Evolutionary conservation across 2,888 invertebrate species (phyloP).

Genomic region (Thymelicus acteon): DNA sequence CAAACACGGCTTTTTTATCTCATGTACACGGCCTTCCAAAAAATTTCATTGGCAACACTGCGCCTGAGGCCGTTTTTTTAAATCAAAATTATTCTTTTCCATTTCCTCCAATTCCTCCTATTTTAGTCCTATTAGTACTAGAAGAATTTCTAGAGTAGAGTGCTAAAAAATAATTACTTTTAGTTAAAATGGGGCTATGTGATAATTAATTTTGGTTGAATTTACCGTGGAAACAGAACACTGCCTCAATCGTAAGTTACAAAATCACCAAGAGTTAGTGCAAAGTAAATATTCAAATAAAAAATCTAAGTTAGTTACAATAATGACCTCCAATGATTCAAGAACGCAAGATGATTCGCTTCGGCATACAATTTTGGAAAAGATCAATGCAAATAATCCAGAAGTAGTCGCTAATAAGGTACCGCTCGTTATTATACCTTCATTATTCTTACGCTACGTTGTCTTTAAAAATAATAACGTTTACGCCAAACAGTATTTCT

Average conservation of each 20-base stretch:
- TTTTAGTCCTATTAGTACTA: no score
- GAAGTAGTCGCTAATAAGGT: conserved; percentile 48
- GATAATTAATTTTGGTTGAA: background rate
- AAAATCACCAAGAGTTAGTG: background rate
- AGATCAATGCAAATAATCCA: conserved; percentile 68
- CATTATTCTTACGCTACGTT: background rate
- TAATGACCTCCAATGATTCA: conserved; percentile 60
- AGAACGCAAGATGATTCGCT: conserved; percentile 52
- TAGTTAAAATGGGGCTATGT: background rate
- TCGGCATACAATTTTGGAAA: conserved; percentile 74
- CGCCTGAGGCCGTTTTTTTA: no score
- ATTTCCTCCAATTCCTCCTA: no score
- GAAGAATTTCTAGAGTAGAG: no score
- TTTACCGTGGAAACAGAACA: background rate
- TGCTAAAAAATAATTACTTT: no score
- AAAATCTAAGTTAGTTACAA: conserved; percentile 16
- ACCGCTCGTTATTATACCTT: conserved; percentile 25
- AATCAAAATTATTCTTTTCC: no score
- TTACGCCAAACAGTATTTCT: no score
- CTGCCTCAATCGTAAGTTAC: background rate
- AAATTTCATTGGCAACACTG: no score
- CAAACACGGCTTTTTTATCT: no score
- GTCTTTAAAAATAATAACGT: no score
- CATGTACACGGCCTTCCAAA: no score
- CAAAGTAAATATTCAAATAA: background rate